Percentiles rank a stretch among this genome's conserved stretches.
These are phyloP conservation scores for Himalopsyche anomala DNA, from an alignment of 2,888 invertebrate species.

Conservation along the genomic window DNA sequence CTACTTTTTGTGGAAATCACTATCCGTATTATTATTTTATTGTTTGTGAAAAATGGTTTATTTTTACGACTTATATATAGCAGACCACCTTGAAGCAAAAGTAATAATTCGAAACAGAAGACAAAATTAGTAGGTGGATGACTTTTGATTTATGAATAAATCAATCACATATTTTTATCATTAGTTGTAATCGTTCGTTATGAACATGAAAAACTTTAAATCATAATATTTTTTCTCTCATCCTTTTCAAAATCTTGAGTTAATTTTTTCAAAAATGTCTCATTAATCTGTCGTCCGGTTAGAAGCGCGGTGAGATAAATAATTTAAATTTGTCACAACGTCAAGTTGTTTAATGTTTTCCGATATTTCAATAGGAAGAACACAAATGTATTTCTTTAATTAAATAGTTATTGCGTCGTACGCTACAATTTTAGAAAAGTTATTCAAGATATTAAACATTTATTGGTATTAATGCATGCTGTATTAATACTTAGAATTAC, in stretches of 20 bases:
- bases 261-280: not conserved
- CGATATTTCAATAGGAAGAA: not conserved
- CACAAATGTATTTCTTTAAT: not conserved
- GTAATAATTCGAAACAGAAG: not conserved
- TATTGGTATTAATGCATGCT: too few species aligned
- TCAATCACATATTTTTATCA: not conserved
- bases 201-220: not conserved
- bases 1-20: too few species aligned
- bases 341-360: not conserved
- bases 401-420: not conserved
- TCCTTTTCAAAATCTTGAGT: not conserved
- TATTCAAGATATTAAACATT: too few species aligned
- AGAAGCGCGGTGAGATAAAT: not conserved
- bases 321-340: slow-evolving; percentile 7
- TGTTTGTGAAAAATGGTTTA: too few species aligned
- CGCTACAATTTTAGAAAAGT: not conserved
- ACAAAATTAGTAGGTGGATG: not conserved
- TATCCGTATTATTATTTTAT: too few species aligned
- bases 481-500: too few species aligned
- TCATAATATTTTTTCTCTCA: not conserved
- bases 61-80: not conserved
- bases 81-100: not conserved
- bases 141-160: slow-evolving; percentile 10
- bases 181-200: not conserved
- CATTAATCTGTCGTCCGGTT: not conserved